These are phyloP conservation scores for Plutella xylostella DNA, from an alignment of 2,888 invertebrate genomes.

Conservation along the genomic window DNA sequence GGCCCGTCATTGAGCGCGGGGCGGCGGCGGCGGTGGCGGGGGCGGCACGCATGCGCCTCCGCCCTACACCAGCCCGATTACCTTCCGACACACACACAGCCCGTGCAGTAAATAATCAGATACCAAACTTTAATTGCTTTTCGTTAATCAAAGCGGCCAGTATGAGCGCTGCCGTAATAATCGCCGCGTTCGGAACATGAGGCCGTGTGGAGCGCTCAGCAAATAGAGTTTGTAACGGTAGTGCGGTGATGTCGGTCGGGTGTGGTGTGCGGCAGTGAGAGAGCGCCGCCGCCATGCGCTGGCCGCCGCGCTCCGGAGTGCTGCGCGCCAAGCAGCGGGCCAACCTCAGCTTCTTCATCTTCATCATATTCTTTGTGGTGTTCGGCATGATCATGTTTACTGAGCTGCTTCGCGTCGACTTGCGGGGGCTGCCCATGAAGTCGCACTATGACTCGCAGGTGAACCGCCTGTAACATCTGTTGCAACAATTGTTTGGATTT, in stretches of 20 bases:
- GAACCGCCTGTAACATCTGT: no score
- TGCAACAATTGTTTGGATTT: no score
- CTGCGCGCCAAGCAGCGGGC: conserved; percentile 80
- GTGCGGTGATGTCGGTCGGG: no score
- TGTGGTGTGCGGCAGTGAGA: not conserved
- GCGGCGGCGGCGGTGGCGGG: conserved; percentile 31
- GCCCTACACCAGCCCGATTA: not conserved
- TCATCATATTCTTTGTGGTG: conserved; percentile 90
- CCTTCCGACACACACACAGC: not conserved
- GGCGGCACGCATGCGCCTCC: conserved; percentile 32
- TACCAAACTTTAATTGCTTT: no score
- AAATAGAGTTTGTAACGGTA: no score
- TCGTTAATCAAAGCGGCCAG: no score
- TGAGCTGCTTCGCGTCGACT: conserved; percentile 78
- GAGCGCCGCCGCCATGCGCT: conserved; percentile 49
- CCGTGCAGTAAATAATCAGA: no score
- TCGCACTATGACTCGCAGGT: conserved; percentile 73
- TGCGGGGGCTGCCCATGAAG: conserved; percentile 69
- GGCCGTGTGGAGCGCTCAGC: no score
- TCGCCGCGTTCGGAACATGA: no score
- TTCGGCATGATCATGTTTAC: conserved; percentile 90
- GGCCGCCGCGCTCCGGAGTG: conserved; percentile 58
- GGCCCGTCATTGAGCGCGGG: conserved; percentile 55
- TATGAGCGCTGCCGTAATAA: no score
- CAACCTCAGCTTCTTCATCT: conserved; percentile 90